Evolutionary conservation across 2,113 vertebrate species (phyloP), one percentile per base, ranked within the genome.

Genomic region (Megaleporinus macrocephalus): DNA sequence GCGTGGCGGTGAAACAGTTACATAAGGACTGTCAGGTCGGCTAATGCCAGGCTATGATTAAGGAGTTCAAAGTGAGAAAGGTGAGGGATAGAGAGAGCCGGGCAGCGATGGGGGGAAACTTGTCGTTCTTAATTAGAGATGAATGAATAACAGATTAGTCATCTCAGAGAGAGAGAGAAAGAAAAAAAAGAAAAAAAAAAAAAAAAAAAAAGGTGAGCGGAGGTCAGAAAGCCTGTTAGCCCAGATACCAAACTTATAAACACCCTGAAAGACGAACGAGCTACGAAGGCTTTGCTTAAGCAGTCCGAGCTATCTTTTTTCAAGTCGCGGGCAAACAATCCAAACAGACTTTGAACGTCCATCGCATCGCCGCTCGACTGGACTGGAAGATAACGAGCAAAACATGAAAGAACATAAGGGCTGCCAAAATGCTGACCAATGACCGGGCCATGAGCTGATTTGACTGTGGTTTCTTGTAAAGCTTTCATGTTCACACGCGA

Each of bases 381-480:
- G 6, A 36, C 41, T 44, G 41, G 1, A 44, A 44, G 41, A 44
- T 44, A 44, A 44, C 10, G 18, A 20, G 5, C 41, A 44, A 44
- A 44, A 5, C 18, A 24, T 15, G 26, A 7, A 15, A 27, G 1
- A 29, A 0, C 26, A 30, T 20, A 73, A 53, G 20, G 27, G 2
- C n/a, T n/a, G 5, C 16, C n/a, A n/a, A 12, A 22, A 5, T 10
- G 29, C 57, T 33, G 16, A 57, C 27, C 72, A 41, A 29, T 12
- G 6, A 26, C 7, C 22, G 26, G 22, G n/a, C 57, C 57, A 61
- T 59, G 33, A 26, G 36, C 33, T 76, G 57, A 20, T 47, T 16
- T 11, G 2, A 44, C 27, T 76, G 6, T 74, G 11, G 20, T 70
- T 73, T 80, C 24, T 33, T 47, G 68, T 78, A 66, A 78, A 81